Evolutionary conservation across 2,797 vertebrate genomes (phyloP), one percentile per base, ranked within the genome.

Genomic region (Apodemus agrarius): DNA sequence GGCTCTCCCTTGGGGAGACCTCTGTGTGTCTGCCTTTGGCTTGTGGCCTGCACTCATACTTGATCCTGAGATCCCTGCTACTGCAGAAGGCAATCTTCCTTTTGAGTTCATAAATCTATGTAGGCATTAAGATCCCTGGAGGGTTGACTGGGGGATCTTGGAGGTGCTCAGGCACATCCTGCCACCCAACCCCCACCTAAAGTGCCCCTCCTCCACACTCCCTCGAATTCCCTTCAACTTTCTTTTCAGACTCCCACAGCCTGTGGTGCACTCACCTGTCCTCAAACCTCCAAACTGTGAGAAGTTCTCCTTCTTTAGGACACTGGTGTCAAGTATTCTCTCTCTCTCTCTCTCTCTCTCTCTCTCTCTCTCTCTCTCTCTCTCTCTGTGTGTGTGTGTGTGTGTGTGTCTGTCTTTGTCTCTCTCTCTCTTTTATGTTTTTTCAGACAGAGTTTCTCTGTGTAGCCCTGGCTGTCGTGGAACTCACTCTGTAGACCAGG

Each of bases 361-460:
- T n/a, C n/a, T n/a, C n/a, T n/a, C n/a, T n/a, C n/a, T n/a, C n/a
- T n/a, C n/a, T n/a, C n/a, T n/a, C n/a, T n/a, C n/a, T n/a, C n/a
- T n/a, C n/a, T n/a, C n/a, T n/a, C n/a, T n/a, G 78, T 1, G 6
- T 1, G 13, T 6, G 57, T 19, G 1, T 0, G 5, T 24, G 4
- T 79, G 34, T 1, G 17, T 16, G 29, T 29, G 10, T 10, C 10
- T 11, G 10, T 52, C 11, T 52, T 46, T 46, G 46, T 46, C 7
- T 4, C 7, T 46, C 4, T 52, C 11, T 10, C n/a, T n/a, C 1
- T 11, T 10, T 52, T 52, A 1, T 5, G 10, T 52, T 52, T 52
- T 52, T 52, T 52, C 9, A 52, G 49, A 52, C 49, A 52, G 49
- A 1, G 49, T 52, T 52, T 52, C 49, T 52, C 49, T 52, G 7